Evolutionary conservation across 1,140 invertebrate genomes (phyloP), one percentile per base, ranked within the genome.

Genomic region (Bombus superbus): DNA sequence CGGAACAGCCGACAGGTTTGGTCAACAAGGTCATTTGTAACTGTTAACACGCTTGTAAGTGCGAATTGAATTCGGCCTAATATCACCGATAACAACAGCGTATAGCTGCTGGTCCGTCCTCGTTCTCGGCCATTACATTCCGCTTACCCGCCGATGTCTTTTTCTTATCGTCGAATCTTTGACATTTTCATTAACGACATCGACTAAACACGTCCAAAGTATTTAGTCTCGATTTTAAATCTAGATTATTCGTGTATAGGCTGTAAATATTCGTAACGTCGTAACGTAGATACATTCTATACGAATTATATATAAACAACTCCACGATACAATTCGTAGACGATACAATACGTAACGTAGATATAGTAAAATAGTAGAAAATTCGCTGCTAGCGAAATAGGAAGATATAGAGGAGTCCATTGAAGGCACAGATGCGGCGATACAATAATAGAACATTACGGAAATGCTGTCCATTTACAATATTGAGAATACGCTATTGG

Each of bases 21-120:
- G 64, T 89, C 88, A 89, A 89, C 88, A 86, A 89, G 88, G 85
- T 89, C 88, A 78, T 89, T 89, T 89, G 86, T 89, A 89, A 89
- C 88, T 88, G 88, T 89, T 89, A 89, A 88, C 88, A 82, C 76
- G 88, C 64, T 72, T 86, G 85, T 89, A 88, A 88, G 85, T 87
- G 88, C 84, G 88, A 89, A 89, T 89, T 88, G 88, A 89, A 89
- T 89, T 88, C 82, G 84, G 88, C 76, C 88, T 86, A 89, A 86
- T 89, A 89, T 79, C 85, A 28, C 42, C 66, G 72, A 78, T 83
- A 86, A 68, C 77, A 44, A 68, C 77, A 44, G 2, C 69, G 57
- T 85, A 62, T 69, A 68, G 57, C 53, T 28, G 57, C 57, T 22
- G 42, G 47, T 10, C 32, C 22, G 13, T 47, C n/a, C 47, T 59